Conservation (phyloP, 2,888 invertebrate genomes). For the Agrotis puta region DNA sequence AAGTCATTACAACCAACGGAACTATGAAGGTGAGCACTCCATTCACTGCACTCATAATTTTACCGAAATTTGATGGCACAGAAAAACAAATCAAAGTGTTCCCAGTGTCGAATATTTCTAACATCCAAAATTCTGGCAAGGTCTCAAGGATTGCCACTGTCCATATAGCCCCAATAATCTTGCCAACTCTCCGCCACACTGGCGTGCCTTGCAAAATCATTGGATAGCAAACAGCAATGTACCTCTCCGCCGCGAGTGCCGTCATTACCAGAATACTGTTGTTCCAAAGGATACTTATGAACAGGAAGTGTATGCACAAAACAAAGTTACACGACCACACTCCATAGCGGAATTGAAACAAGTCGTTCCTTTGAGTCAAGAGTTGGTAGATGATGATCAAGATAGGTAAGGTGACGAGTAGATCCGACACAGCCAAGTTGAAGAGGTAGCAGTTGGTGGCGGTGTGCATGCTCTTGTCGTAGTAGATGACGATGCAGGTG, state of each 20-base stretch:
- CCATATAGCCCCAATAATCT: conserved; percentile 63
- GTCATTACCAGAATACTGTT: conserved; percentile 66
- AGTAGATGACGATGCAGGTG: conserved; percentile 84
- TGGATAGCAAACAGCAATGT: conserved; percentile 67
- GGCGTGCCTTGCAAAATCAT: conserved; percentile 58
- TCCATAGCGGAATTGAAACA: conserved; percentile 46
- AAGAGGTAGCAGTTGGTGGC: conserved; percentile 85
- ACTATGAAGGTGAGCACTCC: conserved; percentile 65
- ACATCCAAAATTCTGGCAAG: conserved; percentile 61
- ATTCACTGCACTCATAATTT: conserved; percentile 51
- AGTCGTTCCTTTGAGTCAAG: conserved; percentile 39
- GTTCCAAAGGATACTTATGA: conserved; percentile 63
- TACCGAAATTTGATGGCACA: conserved; percentile 35
- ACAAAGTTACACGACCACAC: conserved; percentile 59
- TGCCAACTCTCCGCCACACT: conserved; percentile 59
- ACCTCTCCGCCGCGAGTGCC: conserved; percentile 66
- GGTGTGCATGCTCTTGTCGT: conserved; percentile 83
- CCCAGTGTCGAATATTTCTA: conserved; percentile 60
- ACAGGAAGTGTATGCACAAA: conserved; percentile 59
- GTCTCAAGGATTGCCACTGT: conserved; percentile 66
- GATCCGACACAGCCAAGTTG: conserved; percentile 82
- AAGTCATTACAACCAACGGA: conserved; percentile 66
- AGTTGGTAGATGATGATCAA: conserved; percentile 69
- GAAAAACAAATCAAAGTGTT: conserved; percentile 59
- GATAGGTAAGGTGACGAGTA: conserved; percentile 79